A percentile compares a stretch with the other conserved stretches of the same genome.
Evolutionary conservation across 2,797 vertebrate species (phyloP).

Genomic region (Sternotherus odoratus): DNA sequence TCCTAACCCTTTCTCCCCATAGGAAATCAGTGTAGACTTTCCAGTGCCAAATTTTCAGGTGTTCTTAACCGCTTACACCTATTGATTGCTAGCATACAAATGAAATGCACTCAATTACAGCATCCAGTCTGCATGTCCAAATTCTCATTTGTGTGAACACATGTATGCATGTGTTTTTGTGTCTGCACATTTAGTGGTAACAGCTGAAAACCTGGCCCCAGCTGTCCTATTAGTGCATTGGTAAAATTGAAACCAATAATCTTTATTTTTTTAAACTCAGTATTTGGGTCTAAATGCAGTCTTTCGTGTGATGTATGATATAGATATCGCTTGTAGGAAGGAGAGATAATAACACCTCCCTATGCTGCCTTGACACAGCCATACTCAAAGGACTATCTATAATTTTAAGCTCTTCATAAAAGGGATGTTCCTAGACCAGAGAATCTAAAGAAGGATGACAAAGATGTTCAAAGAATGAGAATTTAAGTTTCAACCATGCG

Average conservation of each 20-base stretch:
- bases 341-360: neutral
- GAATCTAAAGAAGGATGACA: neutral
- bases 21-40: neutral
- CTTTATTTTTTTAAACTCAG: neutral
- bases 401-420: neutral
- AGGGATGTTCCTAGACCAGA: neutral
- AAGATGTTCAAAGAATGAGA: neutral
- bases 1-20: neutral
- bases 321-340: neutral
- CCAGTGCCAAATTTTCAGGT: neutral
- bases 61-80: neutral
- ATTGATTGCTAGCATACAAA: neutral
- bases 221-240: conserved; percentile 12
- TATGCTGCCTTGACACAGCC: neutral
- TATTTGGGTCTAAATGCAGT: no score
- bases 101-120: neutral
- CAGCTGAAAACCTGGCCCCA: conserved; percentile 29
- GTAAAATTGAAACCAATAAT: neutral
- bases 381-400: neutral
- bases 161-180: neutral
- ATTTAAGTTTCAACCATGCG: neutral
- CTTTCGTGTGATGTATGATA: conserved; percentile 21
- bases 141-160: neutral
- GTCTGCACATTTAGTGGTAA: neutral
- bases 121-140: neutral